Percentiles rank a stretch among this genome's conserved stretches.
These are phyloP conservation scores for Arenicola marina DNA, from an alignment of 2,888 invertebrate species.

Conservation along the genomic window DNA sequence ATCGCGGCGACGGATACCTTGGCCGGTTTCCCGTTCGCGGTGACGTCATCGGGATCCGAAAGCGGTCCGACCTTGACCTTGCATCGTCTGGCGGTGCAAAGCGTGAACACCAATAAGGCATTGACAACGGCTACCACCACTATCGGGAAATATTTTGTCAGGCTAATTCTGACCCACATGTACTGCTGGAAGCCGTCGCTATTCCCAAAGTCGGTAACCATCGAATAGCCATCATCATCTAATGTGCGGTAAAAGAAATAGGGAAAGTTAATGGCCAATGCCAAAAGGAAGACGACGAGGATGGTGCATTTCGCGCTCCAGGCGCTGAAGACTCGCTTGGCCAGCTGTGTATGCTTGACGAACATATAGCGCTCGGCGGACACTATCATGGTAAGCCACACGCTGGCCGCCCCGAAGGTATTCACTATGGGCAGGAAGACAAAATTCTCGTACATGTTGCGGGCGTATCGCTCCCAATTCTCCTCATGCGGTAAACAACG, in stretches of 20 bases:
- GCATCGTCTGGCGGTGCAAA: too few species aligned
- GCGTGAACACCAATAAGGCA: too few species aligned
- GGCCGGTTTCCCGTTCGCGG: too few species aligned
- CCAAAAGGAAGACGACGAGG: neutral
- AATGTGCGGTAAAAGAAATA: constrained; percentile 8
- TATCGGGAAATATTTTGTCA: constrained; percentile 15
- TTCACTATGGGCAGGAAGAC: constrained; percentile 14
- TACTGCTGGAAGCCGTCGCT: neutral
- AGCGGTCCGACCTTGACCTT: too few species aligned
- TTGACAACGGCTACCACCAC: constrained; percentile 4
- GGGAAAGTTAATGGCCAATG: constrained; percentile 14
- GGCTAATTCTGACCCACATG: constrained; percentile 10
- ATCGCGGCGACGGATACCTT: too few species aligned
- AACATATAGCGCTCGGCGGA: constrained; percentile 12
- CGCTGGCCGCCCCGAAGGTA: constrained; percentile 10
- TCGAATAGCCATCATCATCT: neutral
- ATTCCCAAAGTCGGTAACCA: neutral
- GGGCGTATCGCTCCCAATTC: constrained; percentile 2
- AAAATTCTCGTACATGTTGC: constrained; percentile 11
- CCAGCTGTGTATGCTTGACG: neutral
- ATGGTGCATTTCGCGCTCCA: neutral
- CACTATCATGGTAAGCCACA: constrained; percentile 11
- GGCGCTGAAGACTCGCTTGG: neutral
- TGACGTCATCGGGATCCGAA: too few species aligned
- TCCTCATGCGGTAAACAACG: constrained; percentile 3